A percentile compares a stretch with the other conserved stretches of the same genome.
phyloP scores from a whole-genome alignment of 2,797 vertebrate species.

The Anguilla obscura region DNA sequence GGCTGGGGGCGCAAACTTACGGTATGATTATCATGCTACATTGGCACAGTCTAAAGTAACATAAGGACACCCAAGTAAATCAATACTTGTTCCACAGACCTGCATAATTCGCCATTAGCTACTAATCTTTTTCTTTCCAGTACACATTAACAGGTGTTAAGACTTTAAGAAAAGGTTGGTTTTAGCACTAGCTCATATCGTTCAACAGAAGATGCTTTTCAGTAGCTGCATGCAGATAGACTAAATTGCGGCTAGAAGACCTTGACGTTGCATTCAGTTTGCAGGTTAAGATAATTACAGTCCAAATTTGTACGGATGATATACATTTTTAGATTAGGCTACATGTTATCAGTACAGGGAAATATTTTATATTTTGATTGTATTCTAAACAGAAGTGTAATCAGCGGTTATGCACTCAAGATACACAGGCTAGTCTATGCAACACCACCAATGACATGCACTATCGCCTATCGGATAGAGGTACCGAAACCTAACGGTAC shows the following conservation, averaged over 20 bases:
- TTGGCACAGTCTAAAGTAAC: background rate
- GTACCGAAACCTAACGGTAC: background rate
- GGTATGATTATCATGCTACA: background rate
- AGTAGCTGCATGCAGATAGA: background rate
- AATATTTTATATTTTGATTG: background rate
- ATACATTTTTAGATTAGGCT: background rate
- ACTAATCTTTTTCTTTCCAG: background rate
- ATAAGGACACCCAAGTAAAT: background rate
- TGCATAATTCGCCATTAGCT: background rate
- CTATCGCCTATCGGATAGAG: background rate
- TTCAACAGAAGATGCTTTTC: background rate
- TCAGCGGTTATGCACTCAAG: background rate
- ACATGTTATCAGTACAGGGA: background rate
- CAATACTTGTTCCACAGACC: background rate
- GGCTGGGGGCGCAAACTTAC: background rate
- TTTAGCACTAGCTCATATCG: background rate
- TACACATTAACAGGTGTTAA: background rate
- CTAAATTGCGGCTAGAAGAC: background rate
- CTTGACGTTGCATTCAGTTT: background rate
- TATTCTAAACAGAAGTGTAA: background rate
- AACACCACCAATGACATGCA: slow-evolving; percentile 9
- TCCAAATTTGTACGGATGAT: background rate
- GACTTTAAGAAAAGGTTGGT: background rate
- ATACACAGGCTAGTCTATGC: background rate
- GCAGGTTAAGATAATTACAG: background rate